A percentile compares a stretch with the other conserved stretches of the same genome.
Evolutionary conservation across 92 coral and sea anemone species (phyloP).

Genomic region (Epizoanthus stellaris): DNA sequence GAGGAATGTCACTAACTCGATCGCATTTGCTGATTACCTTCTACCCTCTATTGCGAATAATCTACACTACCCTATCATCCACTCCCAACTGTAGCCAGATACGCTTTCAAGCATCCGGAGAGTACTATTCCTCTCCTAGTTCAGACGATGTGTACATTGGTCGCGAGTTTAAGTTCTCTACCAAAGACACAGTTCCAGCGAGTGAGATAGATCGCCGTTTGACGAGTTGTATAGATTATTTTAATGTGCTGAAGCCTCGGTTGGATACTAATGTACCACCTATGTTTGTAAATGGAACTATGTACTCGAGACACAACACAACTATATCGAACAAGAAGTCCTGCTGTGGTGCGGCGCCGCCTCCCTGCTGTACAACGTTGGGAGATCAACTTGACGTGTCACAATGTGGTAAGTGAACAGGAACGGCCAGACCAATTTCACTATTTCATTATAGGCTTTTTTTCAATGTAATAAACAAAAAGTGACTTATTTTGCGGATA

Average conservation of each 20-base stretch:
- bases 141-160: slow-evolving; percentile 5
- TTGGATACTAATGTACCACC: not conserved
- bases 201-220: slow-evolving; percentile 1
- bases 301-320: slow-evolving; percentile 1
- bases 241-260: slow-evolving; percentile 7
- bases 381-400: slow-evolving; percentile 5
- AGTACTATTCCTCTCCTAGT: not conserved
- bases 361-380: slow-evolving; percentile 30
- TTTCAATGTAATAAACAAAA: too few species aligned
- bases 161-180: slow-evolving; percentile 6
- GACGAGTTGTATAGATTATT: slow-evolving; percentile 1
- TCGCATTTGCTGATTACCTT: not conserved
- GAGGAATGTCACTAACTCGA: not conserved
- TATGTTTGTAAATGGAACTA: slow-evolving; percentile 12
- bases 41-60: not conserved
- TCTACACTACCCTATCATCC: not conserved
- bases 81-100: slow-evolving; percentile 17
- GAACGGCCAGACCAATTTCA: too few species aligned
- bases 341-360: slow-evolving; percentile 3
- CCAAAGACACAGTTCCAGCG: slow-evolving; percentile 33
- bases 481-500: too few species aligned
- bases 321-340: slow-evolving; percentile 26
- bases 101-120: slow-evolving; percentile 3
- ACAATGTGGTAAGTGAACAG: slow-evolving; percentile 22
- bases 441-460: too few species aligned